phyloP scores from a whole-genome alignment of 1,140 invertebrate genomes.

The Hirudo medicinalis region DNA sequence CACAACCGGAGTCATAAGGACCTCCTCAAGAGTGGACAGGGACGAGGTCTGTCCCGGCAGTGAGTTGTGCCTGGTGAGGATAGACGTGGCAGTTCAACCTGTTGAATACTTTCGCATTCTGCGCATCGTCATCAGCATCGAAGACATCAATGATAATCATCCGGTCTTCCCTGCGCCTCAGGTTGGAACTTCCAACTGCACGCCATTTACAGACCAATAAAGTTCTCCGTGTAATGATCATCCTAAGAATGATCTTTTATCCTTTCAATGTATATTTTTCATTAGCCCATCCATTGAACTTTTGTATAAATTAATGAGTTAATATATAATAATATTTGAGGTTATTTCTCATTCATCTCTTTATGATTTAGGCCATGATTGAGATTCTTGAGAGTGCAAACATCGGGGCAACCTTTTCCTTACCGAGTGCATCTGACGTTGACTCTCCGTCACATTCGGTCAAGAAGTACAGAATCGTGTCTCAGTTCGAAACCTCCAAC shows the following conservation, averaged over 20 bases:
- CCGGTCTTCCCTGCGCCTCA: conserved; percentile 9
- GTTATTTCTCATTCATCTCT: neutral
- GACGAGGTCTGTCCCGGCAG: conserved; percentile 16
- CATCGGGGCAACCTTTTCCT: neutral
- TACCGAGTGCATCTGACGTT: neutral
- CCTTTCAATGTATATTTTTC: neutral
- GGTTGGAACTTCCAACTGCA: neutral
- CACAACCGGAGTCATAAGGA: conserved; percentile 17
- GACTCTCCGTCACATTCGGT: neutral
- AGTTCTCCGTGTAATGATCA: neutral
- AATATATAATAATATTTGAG: neutral
- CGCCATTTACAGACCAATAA: no score
- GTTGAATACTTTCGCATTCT: conserved; percentile 20
- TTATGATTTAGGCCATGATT: conserved; percentile 1
- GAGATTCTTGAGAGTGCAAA: conserved; percentile 1
- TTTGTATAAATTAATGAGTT: neutral
- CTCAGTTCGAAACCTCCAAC: neutral
- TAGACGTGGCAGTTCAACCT: conserved; percentile 21
- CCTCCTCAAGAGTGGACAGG: conserved; percentile 11
- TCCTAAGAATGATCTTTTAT: neutral
- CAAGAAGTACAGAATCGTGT: neutral
- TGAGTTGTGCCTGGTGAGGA: neutral
- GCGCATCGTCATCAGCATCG: conserved; percentile 4
- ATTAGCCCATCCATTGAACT: neutral
- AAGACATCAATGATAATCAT: conserved; percentile 19